Base-by-base conservation (phyloP, 1,140 invertebrate genomes). In the Drosophila azteca region DNA sequence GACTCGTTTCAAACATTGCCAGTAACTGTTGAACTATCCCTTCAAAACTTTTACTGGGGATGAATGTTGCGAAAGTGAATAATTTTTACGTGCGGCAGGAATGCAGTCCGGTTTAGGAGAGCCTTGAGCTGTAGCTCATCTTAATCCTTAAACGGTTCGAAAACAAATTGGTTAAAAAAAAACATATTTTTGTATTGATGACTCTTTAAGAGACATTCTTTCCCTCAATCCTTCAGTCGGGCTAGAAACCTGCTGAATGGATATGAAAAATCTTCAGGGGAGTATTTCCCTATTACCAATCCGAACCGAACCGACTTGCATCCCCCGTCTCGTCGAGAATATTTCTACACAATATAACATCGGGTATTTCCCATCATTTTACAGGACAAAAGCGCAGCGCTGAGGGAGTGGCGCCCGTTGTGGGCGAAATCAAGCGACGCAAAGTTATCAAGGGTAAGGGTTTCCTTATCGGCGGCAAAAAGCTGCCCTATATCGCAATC, bases 401-500 rank as follows among this genome's bases (percentile, higher is more conserved):
- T 7, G 76, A 61, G 22, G 35, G 13, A 13, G 35, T 3, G 20
- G 11, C 11, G 4, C 11, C 35, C 24, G 3, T 15, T 39, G 0
- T n/a, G 7, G 7, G 3, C 8, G 35, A 45, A 3, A 31, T 15
- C 4, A 80, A 78, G 43, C 59, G 44, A 31, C 58, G 29, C 15
- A 70, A 26, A n/a, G 11, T 20, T 1, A n/a, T 26, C 1, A 7
- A 7, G 11, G 53, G 49, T 9, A 65, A 29, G 8, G 46, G 9
- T 11, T 84, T 84, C 11, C 26, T 73, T 9, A 61, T 84, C 48
- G 68, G 39, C 11, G 81, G 81, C 9, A 46, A 44, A 2, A 44
- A 53, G 6, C 24, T 84, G 41, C 80, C 80, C 11, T 85, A 80
- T 31, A 45, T 85, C 4, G 58, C 46, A 0, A 17, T 4, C 5